A percentile compares a stretch with the other conserved stretches of the same genome.
phyloP scores from a whole-genome alignment of 2,113 vertebrate genomes.

The Rhinoderma darwinii region DNA sequence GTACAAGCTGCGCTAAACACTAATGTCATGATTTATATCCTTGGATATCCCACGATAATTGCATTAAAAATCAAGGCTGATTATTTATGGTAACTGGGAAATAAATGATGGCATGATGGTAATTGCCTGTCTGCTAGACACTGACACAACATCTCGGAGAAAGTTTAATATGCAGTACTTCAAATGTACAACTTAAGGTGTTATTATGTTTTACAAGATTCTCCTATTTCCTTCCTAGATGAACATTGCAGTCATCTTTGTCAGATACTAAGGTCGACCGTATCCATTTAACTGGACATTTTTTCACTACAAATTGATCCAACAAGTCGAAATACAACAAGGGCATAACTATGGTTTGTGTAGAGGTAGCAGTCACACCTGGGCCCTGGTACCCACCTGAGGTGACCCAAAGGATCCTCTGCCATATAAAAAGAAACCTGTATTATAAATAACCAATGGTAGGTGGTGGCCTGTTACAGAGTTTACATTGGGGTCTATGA shows the following conservation, averaged over 20 bases:
- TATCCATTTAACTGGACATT: too few species aligned
- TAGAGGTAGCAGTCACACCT: too few species aligned
- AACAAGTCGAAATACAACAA: too few species aligned
- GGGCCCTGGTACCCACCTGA: too few species aligned
- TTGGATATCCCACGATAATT: slow-evolving; percentile 30
- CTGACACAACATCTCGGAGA: neutral
- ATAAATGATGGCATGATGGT: slow-evolving; percentile 29
- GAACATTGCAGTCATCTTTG: neutral
- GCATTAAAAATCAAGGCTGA: slow-evolving; percentile 2
- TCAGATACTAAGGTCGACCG: too few species aligned
- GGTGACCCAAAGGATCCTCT: too few species aligned
- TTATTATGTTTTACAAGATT: neutral
- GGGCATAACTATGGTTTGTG: too few species aligned
- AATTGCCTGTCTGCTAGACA: slow-evolving; percentile 40
- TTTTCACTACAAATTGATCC: too few species aligned
- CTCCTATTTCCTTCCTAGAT: neutral
- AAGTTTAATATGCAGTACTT: slow-evolving; percentile 18
- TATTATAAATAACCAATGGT: too few species aligned
- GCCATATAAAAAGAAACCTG: too few species aligned
- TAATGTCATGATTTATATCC: slow-evolving; percentile 30
- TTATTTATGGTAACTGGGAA: slow-evolving; percentile 47
- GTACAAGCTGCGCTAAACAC: slow-evolving; percentile 13
- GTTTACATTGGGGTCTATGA: too few species aligned
- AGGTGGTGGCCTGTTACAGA: too few species aligned
- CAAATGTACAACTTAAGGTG: neutral